Evolutionary conservation across 2,113 vertebrate genomes (phyloP).

Genomic region (Neodontobutis hainanensis): DNA sequence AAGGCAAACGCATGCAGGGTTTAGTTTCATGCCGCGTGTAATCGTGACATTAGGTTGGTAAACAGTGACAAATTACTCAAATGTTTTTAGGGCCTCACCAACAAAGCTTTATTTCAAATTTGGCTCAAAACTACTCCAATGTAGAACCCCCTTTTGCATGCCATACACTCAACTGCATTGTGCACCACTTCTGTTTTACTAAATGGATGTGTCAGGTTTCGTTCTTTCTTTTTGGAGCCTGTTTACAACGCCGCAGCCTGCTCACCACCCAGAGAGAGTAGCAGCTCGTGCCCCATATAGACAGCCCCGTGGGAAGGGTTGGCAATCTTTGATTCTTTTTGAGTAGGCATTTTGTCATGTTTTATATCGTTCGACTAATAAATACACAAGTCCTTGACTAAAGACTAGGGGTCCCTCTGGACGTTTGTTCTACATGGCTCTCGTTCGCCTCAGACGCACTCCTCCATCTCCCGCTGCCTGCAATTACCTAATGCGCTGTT

Average conservation of each 20-base stretch:
- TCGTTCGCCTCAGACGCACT: constrained; percentile 63
- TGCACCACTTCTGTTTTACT: too few relatives aligned
- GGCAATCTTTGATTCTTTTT: constrained; percentile 75
- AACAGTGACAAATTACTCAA: constrained; percentile 55
- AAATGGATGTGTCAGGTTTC: too few relatives aligned
- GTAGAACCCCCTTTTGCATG: too few relatives aligned
- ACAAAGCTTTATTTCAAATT: constrained; percentile 5
- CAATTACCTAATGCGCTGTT: constrained; percentile 55
- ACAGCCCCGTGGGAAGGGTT: constrained; percentile 67
- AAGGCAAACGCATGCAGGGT: constrained; percentile 29
- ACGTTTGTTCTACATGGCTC: constrained; percentile 66
- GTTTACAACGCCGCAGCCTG: constrained; percentile 16
- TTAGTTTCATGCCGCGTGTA: constrained; percentile 10
- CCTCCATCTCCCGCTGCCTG: constrained; percentile 40
- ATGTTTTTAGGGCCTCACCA: constrained; percentile 7
- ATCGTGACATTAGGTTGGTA: constrained; percentile 44
- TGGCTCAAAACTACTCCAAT: neutral
- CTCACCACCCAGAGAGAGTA: constrained; percentile 22
- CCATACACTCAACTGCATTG: too few relatives aligned
- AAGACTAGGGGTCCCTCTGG: constrained; percentile 73
- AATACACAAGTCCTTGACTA: constrained; percentile 74
- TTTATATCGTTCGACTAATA: constrained; percentile 80
- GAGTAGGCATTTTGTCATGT: constrained; percentile 80
- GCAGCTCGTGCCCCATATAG: constrained; percentile 75
- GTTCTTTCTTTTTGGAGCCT: constrained; percentile 2